Evolutionary conservation across 2,888 invertebrate genomes (phyloP).

Genomic region (Amblyjoppa proteus): DNA sequence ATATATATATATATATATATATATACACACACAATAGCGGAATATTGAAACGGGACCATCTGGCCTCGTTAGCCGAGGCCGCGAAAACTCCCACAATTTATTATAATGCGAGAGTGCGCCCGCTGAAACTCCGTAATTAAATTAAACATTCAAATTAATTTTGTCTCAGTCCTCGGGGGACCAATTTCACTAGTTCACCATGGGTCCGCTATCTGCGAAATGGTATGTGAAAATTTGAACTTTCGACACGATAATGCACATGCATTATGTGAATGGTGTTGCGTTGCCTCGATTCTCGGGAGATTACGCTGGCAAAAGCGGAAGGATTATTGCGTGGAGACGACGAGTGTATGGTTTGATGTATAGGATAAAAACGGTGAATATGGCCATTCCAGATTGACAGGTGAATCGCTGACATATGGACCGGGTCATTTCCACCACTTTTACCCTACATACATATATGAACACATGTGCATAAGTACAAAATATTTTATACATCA

Average conservation of each 20-base stretch:
- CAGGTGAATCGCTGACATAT: no score
- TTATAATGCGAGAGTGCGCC: conserved; percentile 22
- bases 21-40: background rate
- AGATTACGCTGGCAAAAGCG: background rate
- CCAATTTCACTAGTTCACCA: background rate
- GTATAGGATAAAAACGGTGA: background rate
- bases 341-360: background rate
- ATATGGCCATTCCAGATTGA: no score
- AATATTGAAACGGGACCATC: conserved; percentile 45
- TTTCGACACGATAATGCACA: conserved; percentile 14
- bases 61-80: conserved; percentile 25
- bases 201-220: background rate
- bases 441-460: background rate
- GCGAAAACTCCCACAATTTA: conserved; percentile 32
- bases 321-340: background rate
- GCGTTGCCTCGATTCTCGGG: background rate
- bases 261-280: background rate
- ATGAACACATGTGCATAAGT: background rate
- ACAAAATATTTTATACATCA: no score
- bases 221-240: background rate
- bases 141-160: conserved; percentile 54
- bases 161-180: background rate
- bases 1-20: background rate
- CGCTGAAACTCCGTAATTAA: conserved; percentile 38
- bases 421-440: no score